Evolutionary conservation across 2,797 vertebrate species (phyloP).

Genomic region (Eidolon dupreanum): DNA sequence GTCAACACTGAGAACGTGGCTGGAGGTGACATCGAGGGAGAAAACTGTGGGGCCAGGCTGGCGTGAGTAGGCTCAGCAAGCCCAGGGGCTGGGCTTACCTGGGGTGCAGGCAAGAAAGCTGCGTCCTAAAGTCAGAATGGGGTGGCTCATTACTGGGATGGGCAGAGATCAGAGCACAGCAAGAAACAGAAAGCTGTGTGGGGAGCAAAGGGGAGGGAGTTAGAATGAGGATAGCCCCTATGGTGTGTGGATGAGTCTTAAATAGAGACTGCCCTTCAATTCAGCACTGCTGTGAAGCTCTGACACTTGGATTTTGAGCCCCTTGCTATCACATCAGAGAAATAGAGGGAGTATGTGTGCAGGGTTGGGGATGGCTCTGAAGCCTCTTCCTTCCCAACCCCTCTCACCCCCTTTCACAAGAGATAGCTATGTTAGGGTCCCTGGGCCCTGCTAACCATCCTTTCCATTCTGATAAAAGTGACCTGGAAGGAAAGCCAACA

Average conservation of each 20-base stretch:
- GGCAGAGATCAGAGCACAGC: not conserved
- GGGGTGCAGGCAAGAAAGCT: not conserved
- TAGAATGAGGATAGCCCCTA: not conserved
- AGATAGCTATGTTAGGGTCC: not conserved
- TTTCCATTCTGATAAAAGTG: conserved; percentile 1
- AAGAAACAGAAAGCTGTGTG: not conserved
- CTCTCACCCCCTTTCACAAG: not conserved
- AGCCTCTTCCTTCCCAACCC: not conserved
- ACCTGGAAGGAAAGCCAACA: not conserved
- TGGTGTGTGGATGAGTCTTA: not conserved
- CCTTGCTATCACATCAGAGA: not conserved
- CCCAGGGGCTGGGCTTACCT: not conserved
- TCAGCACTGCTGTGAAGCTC: not conserved
- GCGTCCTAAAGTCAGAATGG: not conserved
- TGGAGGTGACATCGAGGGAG: conserved; percentile 95
- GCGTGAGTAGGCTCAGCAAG: conserved; percentile 91
- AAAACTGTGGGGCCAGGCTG: conserved; percentile 96
- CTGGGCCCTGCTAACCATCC: not conserved
- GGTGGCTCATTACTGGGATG: not conserved
- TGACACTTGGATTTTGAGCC: not conserved
- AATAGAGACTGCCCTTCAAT: not conserved
- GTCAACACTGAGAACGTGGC: conserved; percentile 98
- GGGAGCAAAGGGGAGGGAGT: not conserved
- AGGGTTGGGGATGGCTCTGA: not conserved
- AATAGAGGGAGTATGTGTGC: not conserved